phyloP scores from a whole-genome alignment of 2,113 vertebrate genomes.

The Calyptomena viridis region DNA sequence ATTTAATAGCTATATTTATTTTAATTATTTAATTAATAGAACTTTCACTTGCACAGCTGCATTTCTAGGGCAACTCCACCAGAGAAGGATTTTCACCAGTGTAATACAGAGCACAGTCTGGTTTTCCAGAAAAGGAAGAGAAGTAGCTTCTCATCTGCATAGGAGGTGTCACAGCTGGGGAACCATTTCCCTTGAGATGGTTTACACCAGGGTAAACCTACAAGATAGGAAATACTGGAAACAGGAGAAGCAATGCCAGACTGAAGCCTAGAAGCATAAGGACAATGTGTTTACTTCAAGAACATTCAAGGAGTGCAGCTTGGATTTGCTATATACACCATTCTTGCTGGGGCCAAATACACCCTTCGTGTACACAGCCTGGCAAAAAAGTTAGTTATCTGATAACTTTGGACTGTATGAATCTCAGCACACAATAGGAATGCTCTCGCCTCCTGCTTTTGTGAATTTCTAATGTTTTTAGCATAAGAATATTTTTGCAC shows the following conservation, averaged over 20 bases:
- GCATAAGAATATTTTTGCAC: not conserved
- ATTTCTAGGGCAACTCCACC: not conserved
- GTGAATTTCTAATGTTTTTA: not conserved
- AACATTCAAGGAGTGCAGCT: not conserved
- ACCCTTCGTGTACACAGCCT: not conserved
- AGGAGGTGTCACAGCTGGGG: not conserved
- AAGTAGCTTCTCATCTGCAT: not conserved
- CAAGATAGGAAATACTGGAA: not conserved
- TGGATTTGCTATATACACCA: not conserved
- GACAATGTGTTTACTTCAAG: not conserved
- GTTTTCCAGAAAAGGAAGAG: not conserved
- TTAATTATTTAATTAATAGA: too few relatives aligned
- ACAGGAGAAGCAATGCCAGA: not conserved
- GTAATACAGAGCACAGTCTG: not conserved
- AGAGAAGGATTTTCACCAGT: not conserved
- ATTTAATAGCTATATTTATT: too few relatives aligned
- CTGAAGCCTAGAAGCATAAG: not conserved
- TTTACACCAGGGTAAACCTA: not conserved
- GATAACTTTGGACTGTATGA: not conserved
- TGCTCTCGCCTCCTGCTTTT: not conserved
- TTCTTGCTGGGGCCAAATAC: not conserved
- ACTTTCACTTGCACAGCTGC: not conserved
- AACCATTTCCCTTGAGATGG: not conserved
- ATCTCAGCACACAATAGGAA: not conserved
- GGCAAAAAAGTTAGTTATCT: not conserved